These are phyloP conservation scores for Dasypogon diadema DNA, from an alignment of 2,888 invertebrate species.

Conservation along the genomic window DNA sequence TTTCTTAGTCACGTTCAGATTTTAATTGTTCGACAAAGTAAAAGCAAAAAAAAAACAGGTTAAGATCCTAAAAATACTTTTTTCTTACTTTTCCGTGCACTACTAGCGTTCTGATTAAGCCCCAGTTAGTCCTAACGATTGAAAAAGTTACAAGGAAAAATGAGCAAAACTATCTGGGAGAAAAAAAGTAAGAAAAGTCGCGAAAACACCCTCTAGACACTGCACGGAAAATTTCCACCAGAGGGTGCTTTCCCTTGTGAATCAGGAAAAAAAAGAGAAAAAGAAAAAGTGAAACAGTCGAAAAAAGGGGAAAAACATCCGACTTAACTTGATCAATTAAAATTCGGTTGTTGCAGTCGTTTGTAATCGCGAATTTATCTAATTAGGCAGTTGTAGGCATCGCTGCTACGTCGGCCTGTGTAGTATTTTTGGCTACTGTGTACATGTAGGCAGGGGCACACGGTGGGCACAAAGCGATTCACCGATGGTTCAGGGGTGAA, in stretches of 20 bases:
- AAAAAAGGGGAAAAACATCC: not conserved
- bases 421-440: constrained; percentile 31
- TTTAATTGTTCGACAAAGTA: constrained; percentile 20
- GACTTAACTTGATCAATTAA: constrained; percentile 48
- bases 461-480: not conserved
- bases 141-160: constrained; percentile 4
- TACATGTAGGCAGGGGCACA: not conserved
- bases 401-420: not conserved
- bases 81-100: not conserved
- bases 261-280: constrained; percentile 23
- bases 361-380: constrained; percentile 46
- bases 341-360: constrained; percentile 47
- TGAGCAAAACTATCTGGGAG: not conserved
- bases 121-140: not conserved
- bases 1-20: constrained; percentile 25
- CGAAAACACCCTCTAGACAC: not conserved
- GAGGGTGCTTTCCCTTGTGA: not conserved
- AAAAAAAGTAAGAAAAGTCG: not conserved
- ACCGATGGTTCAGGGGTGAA: constrained; percentile 5
- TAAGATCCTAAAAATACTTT: not conserved
- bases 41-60: constrained; percentile 18
- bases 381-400: constrained; percentile 38
- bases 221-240: not conserved
- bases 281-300: not conserved
- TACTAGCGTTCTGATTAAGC: not conserved